Evolutionary conservation across 2,113 vertebrate genomes (phyloP).

Genomic region (Toxotes chatareus): DNA sequence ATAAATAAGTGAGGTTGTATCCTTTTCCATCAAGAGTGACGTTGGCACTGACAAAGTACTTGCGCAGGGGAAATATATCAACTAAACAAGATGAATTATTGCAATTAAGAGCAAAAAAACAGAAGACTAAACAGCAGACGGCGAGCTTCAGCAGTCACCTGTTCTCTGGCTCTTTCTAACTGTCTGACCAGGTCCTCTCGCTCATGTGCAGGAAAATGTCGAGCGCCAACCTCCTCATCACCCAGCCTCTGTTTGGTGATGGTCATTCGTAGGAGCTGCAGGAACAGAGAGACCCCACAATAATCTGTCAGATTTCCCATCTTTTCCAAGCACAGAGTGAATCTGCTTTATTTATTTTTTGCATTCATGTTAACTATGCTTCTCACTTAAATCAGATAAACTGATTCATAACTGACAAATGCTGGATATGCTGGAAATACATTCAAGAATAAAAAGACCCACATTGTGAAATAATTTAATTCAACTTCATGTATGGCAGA

Average conservation of each 20-base stretch:
- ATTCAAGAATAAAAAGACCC: not conserved
- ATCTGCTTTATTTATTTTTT: not conserved
- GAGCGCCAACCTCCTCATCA: slow-evolving; percentile 92
- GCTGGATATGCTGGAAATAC: not conserved
- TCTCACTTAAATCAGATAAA: not conserved
- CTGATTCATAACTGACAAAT: not conserved
- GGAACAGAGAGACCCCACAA: not conserved
- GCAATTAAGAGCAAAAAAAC: too few relatives aligned
- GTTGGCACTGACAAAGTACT: too few relatives aligned
- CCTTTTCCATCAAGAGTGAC: too few relatives aligned
- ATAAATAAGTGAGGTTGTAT: too few relatives aligned
- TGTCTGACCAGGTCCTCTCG: slow-evolving; percentile 95
- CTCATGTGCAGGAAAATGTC: slow-evolving; percentile 96
- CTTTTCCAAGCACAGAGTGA: not conserved
- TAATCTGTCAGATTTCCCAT: too few relatives aligned
- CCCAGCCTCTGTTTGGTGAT: slow-evolving; percentile 97
- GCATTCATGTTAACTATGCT: not conserved
- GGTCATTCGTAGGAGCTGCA: slow-evolving; percentile 95
- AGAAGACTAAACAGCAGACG: not conserved
- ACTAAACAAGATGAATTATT: not conserved
- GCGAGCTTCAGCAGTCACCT: slow-evolving; percentile 80
- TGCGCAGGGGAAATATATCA: too few relatives aligned
- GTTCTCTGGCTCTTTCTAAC: slow-evolving; percentile 91
- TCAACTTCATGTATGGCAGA: not conserved
- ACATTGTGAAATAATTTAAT: too few relatives aligned